phyloP scores from a whole-genome alignment of 2,113 vertebrate species.

The human region GRCh38 chr3:126317001-126317500 shows the following conservation, averaged over 20 bases:
- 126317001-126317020: neutral
- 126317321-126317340: no score
- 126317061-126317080: neutral
- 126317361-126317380: no score
- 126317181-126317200: neutral
- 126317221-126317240: neutral
- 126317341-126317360: no score
- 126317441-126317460: no score
- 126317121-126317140: neutral
- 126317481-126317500: no score
- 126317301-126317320: no score
- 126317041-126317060: neutral
- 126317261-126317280: no score
- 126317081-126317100: neutral
- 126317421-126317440: no score
- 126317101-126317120: neutral
- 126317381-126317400: no score
- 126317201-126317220: neutral
- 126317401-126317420: no score
- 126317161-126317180: neutral
- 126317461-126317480: no score
- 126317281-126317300: no score
- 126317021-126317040: neutral
- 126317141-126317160: neutral
- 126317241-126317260: neutral